Conservation (phyloP, 2,888 invertebrate species). For the Drosophila atripex region DNA sequence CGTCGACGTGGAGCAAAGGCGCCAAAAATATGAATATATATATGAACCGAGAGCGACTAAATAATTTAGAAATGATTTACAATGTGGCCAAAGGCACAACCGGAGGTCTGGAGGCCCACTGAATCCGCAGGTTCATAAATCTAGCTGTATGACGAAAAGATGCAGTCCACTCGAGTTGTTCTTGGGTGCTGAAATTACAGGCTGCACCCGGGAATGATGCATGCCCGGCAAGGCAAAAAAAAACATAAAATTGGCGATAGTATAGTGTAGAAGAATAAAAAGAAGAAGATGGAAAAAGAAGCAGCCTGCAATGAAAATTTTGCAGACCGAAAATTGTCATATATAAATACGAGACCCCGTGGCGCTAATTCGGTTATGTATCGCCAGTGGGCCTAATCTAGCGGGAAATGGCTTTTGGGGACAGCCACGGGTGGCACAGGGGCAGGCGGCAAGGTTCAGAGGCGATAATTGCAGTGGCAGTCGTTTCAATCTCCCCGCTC, state of each 20-base stretch:
- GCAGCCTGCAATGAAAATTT: neutral
- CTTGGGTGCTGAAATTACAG: conserved; percentile 43
- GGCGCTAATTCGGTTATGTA: conserved; percentile 75
- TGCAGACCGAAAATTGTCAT: conserved; percentile 43
- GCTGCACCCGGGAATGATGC: conserved; percentile 62
- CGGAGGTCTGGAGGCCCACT: conserved; percentile 1
- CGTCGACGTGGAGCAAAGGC: conserved; percentile 50
- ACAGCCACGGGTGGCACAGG: neutral
- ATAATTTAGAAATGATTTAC: conserved; percentile 81
- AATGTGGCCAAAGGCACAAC: conserved; percentile 60
- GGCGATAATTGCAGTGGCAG: conserved; percentile 73
- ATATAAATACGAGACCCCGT: conserved; percentile 54
- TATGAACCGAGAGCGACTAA: conserved; percentile 67
- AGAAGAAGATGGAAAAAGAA: neutral
- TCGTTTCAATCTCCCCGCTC: conserved; percentile 66
- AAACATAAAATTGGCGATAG: neutral
- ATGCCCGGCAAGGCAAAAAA: conserved; percentile 51
- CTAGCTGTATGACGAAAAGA: conserved; percentile 78
- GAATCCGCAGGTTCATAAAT: conserved; percentile 63
- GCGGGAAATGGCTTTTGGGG: conserved; percentile 44
- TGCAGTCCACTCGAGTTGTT: conserved; percentile 63
- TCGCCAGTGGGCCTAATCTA: conserved; percentile 70
- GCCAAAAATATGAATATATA: conserved; percentile 75
- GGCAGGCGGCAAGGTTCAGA: conserved; percentile 46
- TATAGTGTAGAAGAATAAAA: conserved; percentile 13